Conservation (phyloP, 2,888 invertebrate genomes). For the Lithosia quadra region DNA sequence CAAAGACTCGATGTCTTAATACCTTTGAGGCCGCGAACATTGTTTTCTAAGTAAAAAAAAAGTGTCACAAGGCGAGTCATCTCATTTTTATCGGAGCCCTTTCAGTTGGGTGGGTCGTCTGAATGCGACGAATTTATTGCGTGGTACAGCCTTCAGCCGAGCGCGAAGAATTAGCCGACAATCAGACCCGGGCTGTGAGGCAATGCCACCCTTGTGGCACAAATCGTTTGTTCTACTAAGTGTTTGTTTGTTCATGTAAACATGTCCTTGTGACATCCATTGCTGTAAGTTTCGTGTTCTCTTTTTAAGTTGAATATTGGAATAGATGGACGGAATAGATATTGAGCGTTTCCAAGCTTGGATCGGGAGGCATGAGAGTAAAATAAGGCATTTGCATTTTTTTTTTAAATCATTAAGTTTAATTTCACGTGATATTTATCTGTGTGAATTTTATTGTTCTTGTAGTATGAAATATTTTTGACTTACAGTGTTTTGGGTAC, state of each 20-base stretch:
- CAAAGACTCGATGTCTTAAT: constrained; percentile 54
- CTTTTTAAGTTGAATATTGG: background rate
- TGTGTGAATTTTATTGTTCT: too few relatives aligned
- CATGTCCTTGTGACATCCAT: constrained; percentile 23
- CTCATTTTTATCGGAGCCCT: constrained; percentile 81
- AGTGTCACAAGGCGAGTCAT: constrained; percentile 76
- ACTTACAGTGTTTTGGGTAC: too few relatives aligned
- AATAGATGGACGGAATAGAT: background rate
- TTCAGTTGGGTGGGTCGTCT: constrained; percentile 77
- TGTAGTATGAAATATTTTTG: too few relatives aligned
- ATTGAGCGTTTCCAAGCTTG: background rate
- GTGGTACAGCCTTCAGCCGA: constrained; percentile 78
- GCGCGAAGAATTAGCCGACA: constrained; percentile 81
- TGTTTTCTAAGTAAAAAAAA: constrained; percentile 78
- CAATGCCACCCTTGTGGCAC: constrained; percentile 35
- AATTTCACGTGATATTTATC: too few relatives aligned
- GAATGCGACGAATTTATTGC: constrained; percentile 84
- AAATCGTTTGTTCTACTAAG: constrained; percentile 34
- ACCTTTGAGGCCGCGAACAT: constrained; percentile 59
- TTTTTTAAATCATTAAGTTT: too few relatives aligned
- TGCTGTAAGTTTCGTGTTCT: background rate
- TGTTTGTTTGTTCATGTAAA: constrained; percentile 32
- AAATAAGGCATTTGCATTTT: too few relatives aligned
- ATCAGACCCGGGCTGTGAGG: constrained; percentile 56
- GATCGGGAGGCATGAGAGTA: too few relatives aligned